Conservation (phyloP, 2,888 invertebrate genomes). For the Acleris sparsana region DNA sequence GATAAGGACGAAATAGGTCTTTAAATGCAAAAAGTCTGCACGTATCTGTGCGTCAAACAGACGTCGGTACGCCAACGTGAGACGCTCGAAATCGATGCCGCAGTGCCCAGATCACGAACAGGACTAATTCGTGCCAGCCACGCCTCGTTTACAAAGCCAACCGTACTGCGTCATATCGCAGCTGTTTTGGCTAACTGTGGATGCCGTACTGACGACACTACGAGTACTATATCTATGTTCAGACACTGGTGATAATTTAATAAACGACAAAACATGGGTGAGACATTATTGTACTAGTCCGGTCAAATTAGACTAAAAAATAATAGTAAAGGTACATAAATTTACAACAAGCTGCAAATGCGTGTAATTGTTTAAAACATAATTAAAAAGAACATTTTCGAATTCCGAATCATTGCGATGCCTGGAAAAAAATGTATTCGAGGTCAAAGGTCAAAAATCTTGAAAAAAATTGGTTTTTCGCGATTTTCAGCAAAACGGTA, state of each 20-base stretch:
- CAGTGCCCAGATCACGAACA: constrained; percentile 10
- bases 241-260: constrained; percentile 1
- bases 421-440: too few species aligned
- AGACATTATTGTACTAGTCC: too few species aligned
- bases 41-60: constrained; percentile 3
- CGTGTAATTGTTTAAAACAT: too few species aligned
- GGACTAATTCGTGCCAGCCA: background rate
- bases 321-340: too few species aligned
- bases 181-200: background rate
- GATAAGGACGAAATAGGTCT: background rate
- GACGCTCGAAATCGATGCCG: constrained; percentile 20
- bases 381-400: too few species aligned
- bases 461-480: too few species aligned
- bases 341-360: too few species aligned
- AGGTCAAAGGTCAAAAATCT: too few species aligned
- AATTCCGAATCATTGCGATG: too few species aligned
- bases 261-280: background rate
- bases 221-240: background rate
- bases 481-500: too few species aligned
- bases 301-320: too few species aligned
- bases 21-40: constrained; percentile 4
- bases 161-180: background rate
- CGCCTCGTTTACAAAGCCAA: constrained; percentile 1
- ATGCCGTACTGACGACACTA: background rate
- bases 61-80: constrained; percentile 19